Conservation (phyloP, 2,113 vertebrate species). For the Butorides virescens region DNA sequence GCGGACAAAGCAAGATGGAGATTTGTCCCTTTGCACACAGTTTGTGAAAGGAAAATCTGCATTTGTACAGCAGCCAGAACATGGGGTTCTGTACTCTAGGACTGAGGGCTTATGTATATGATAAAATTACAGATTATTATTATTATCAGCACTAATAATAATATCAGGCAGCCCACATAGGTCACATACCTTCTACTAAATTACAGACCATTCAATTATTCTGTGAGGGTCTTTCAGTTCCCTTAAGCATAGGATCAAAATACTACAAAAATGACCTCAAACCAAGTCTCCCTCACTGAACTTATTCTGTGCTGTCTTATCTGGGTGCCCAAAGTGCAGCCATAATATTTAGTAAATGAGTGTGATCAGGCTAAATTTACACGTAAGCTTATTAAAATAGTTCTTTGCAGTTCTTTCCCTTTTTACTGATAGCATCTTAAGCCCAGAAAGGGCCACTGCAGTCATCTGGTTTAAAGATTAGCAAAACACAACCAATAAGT, state of each 20-base stretch:
- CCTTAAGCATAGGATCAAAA: background rate
- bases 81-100: background rate
- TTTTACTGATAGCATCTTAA: background rate
- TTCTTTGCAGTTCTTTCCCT: background rate
- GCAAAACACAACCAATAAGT: background rate
- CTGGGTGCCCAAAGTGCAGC: background rate
- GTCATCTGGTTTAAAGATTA: background rate
- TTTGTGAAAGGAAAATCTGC: background rate
- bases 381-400: background rate
- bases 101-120: background rate
- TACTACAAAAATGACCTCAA: background rate
- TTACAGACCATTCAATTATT: background rate
- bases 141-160: background rate
- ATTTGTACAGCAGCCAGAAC: background rate
- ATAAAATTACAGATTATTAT: background rate
- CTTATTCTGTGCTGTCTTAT: background rate
- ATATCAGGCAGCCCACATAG: background rate
- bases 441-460: background rate
- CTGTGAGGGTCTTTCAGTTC: background rate
- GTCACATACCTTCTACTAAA: background rate
- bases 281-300: background rate
- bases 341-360: background rate
- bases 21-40: background rate
- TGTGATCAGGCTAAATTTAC: background rate
- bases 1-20: background rate